Evolutionary conservation across 2,797 vertebrate genomes (phyloP).

Genomic region (Gallinago solitaria): DNA sequence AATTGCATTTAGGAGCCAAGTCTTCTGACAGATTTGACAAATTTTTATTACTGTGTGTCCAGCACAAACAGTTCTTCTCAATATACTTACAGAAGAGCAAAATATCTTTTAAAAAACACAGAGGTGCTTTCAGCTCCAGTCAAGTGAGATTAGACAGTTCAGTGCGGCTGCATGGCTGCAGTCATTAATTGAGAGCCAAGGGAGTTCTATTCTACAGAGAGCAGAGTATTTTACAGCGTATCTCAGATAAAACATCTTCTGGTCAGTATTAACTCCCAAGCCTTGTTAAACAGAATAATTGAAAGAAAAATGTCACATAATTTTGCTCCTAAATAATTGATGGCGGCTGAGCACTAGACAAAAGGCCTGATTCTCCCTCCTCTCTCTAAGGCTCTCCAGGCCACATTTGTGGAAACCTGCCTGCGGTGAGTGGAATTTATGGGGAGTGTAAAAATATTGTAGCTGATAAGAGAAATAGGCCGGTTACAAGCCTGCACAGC

Average conservation of each 20-base stretch:
- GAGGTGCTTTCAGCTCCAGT: background rate
- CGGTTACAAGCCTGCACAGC: background rate
- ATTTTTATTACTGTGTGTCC: conserved; percentile 44
- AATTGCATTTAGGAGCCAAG: conserved; percentile 9
- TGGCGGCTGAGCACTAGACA: conserved; percentile 27
- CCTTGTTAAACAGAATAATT: conserved; percentile 63
- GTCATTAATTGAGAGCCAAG: conserved; percentile 69
- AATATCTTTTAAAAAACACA: background rate
- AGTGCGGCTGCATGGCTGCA: conserved; percentile 4
- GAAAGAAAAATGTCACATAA: conserved; percentile 71
- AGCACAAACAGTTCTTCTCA: conserved; percentile 33
- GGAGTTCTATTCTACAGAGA: conserved; percentile 42
- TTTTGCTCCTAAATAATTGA: conserved; percentile 73
- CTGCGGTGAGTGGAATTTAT: background rate
- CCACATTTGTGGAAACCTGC: background rate
- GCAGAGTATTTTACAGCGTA: conserved; percentile 23
- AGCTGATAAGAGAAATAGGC: background rate
- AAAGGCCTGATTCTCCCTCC: conserved; percentile 3
- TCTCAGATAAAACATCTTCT: conserved; percentile 31
- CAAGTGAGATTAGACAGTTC: conserved; percentile 55
- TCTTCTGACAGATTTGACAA: conserved; percentile 46
- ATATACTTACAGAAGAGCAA: background rate
- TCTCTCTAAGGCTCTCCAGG: background rate
- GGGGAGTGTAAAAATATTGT: conserved; percentile 4
- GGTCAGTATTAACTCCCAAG: conserved; percentile 58